Percentiles rank a stretch among this genome's conserved stretches.
Conservation (phyloP, 2,888 invertebrate genomes). For the Mayetiola destructor region DNA sequence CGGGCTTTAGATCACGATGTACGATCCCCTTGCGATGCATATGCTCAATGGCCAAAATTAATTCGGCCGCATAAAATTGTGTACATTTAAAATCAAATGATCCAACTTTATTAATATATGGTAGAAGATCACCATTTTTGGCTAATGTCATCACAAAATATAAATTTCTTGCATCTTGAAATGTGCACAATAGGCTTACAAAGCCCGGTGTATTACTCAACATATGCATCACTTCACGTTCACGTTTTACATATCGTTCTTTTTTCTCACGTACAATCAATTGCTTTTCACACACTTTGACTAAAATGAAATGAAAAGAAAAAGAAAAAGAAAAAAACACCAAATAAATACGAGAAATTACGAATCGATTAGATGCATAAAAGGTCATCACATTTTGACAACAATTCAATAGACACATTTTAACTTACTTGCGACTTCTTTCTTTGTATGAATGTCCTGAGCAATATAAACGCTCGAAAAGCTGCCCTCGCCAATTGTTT, state of each 20-base stretch:
- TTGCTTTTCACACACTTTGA: conserved; percentile 94
- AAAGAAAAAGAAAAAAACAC: neutral
- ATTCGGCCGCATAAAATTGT: conserved; percentile 88
- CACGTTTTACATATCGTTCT: conserved; percentile 80
- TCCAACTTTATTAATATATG: conserved; percentile 80
- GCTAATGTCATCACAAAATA: conserved; percentile 95
- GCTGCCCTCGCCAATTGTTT: conserved; percentile 92
- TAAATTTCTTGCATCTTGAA: conserved; percentile 82
- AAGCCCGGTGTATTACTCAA: conserved; percentile 75
- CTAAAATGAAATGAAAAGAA: conserved; percentile 37
- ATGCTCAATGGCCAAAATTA: conserved; percentile 80
- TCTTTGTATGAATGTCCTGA: conserved; percentile 75
- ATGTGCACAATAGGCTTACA: conserved; percentile 87
- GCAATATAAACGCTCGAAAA: conserved; percentile 92
- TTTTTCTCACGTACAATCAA: conserved; percentile 89
- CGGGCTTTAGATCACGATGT: conserved; percentile 91
- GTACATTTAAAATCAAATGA: conserved; percentile 80
- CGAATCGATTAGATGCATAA: neutral
- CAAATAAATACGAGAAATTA: neutral
- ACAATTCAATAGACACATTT: too few relatives aligned
- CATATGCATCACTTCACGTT: conserved; percentile 85
- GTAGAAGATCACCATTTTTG: conserved; percentile 84
- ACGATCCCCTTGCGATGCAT: conserved; percentile 79
- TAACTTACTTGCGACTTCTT: conserved; percentile 87
- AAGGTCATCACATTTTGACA: neutral